phyloP scores from a whole-genome alignment of 2,888 invertebrate species.

The Agrenia bidenticulata region DNA sequence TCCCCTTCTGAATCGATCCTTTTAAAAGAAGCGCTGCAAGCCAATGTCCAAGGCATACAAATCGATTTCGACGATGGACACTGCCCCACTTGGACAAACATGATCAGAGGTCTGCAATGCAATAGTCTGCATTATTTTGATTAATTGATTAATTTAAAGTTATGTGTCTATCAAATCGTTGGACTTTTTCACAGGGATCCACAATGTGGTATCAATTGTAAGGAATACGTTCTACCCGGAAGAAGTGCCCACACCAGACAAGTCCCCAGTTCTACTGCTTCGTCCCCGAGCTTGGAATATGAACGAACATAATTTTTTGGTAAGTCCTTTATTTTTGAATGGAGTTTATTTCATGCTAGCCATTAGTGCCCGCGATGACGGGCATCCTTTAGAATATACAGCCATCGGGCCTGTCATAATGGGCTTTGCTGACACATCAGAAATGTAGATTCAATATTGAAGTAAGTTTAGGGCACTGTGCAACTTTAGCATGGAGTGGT shows the following conservation, averaged over 20 bases:
- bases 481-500: no score
- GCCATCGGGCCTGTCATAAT: no score
- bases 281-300: slow-evolving; percentile 75
- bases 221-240: slow-evolving; percentile 41
- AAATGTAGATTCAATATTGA: no score
- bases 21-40: slow-evolving; percentile 61
- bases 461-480: no score
- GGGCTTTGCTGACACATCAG: no score
- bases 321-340: no score
- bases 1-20: slow-evolving; percentile 64
- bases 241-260: slow-evolving; percentile 60
- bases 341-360: no score
- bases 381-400: not conserved
- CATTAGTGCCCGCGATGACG: no score
- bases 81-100: slow-evolving; percentile 72
- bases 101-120: slow-evolving; percentile 63
- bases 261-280: slow-evolving; percentile 60
- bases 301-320: slow-evolving; percentile 67
- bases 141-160: no score
- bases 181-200: slow-evolving; percentile 28
- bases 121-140: no score
- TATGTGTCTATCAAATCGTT: no score
- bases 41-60: slow-evolving; percentile 64
- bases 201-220: slow-evolving; percentile 30
- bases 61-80: slow-evolving; percentile 72